These are phyloP conservation scores for Fringilla coelebs DNA, from an alignment of 2,797 vertebrate genomes.

Conservation along the genomic window DNA sequence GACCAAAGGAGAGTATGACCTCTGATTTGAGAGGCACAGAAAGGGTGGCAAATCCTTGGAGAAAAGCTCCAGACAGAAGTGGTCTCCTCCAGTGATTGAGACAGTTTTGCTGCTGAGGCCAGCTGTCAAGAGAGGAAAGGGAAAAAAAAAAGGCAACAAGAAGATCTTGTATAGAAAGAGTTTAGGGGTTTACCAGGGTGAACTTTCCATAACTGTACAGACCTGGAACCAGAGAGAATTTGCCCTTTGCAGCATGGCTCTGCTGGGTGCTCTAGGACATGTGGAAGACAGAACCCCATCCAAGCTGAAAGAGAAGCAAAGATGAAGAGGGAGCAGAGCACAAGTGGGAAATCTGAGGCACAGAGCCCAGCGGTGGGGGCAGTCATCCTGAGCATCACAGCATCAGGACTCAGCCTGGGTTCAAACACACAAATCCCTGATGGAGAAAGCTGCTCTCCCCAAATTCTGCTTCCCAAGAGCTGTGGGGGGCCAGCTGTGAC, in stretches of 20 bases:
- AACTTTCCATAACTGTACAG: neutral
- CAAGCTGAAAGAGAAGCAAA: accelerated
- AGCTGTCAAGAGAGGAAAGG: neutral
- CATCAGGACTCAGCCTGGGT: neutral
- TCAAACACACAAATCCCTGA: neutral
- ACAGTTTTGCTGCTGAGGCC: neutral
- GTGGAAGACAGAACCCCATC: neutral
- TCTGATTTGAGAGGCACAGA: neutral
- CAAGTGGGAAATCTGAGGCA: neutral
- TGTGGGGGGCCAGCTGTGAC: neutral
- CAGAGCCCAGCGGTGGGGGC: neutral
- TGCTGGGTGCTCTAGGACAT: neutral
- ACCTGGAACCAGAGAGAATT: neutral
- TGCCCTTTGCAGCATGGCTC: neutral
- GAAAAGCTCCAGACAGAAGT: neutral
- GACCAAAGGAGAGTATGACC: neutral
- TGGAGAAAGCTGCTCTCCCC: neutral
- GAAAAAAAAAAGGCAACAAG: neutral
- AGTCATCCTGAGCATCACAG: neutral
- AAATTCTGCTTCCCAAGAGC: neutral
- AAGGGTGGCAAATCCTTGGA: neutral
- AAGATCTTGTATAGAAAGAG: neutral
- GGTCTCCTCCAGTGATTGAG: neutral
- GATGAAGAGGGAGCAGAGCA: neutral
- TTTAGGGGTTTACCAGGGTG: neutral